Evolutionary conservation across 2,113 vertebrate genomes (phyloP).

Genomic region (Sinocyclocheilus grahami): DNA sequence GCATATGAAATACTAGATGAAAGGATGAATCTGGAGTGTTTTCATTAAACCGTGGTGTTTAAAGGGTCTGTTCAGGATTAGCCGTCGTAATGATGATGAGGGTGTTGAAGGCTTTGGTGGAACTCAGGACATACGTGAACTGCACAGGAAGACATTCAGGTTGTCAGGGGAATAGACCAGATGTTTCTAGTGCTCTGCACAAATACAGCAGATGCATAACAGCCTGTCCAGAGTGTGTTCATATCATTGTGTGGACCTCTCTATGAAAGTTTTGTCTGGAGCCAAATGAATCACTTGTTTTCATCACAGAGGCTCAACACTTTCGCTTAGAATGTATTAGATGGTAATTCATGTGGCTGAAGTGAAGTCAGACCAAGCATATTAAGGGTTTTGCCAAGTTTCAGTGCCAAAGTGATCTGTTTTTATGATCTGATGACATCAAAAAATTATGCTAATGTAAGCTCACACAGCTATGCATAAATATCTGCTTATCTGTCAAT

Average conservation of each 20-base stretch:
- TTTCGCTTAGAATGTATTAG: background rate
- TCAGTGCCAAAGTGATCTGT: background rate
- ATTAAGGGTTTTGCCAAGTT: constrained; percentile 1
- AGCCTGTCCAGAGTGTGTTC: constrained; percentile 17
- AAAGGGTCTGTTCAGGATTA: constrained; percentile 39
- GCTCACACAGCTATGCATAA: background rate
- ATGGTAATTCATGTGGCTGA: background rate
- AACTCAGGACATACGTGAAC: constrained; percentile 46
- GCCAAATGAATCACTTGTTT: background rate
- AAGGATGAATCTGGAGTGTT: constrained; percentile 30
- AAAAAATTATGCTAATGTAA: constrained; percentile 20
- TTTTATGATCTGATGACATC: constrained; percentile 19
- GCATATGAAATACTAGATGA: constrained; percentile 21
- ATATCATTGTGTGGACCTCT: background rate
- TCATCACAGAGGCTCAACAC: background rate
- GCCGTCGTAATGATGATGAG: constrained; percentile 37
- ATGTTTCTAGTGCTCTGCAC: constrained; percentile 55
- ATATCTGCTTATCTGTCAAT: constrained; percentile 11
- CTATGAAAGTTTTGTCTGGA: background rate
- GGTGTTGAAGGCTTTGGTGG: constrained; percentile 38
- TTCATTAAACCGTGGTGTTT: constrained; percentile 27
- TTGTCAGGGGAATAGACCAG: constrained; percentile 52
- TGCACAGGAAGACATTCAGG: constrained; percentile 32
- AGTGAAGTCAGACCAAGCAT: background rate
- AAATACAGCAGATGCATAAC: constrained; percentile 28